Evolutionary conservation across 2,797 vertebrate genomes (phyloP), one percentile per base, ranked within the genome.

Genomic region (Acanthurus lineatus): DNA sequence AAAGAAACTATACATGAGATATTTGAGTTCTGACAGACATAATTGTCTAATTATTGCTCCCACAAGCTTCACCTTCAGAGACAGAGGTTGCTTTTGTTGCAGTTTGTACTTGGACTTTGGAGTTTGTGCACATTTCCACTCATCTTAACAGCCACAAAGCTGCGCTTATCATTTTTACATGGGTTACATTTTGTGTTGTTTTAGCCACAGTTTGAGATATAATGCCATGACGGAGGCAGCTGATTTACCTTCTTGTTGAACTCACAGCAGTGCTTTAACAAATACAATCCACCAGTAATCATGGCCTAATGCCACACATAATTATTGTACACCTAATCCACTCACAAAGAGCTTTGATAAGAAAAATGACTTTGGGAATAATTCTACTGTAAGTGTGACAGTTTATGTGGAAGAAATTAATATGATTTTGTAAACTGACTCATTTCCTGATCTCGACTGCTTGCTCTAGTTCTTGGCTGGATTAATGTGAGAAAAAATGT

Each of bases 291-390:
- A 91, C 48, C 91, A 82, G 84, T 93, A 84, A 89, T 89, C 60
- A 53, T 65, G 44, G 91, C 86, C 67, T 93, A 91, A 91, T 93
- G 84, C 91, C 93, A 88, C 89, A 87, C 85, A 93, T 79, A 81
- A 80, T 92, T 92, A 93, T 92, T 91, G 90, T 81, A 75, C 87
- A 71, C 81, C 86, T 95, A 95, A 95, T 95, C 94, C 90, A 86
- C 73, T 86, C 88, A 90, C 85, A 89, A 86, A 81, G 88, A 90
- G 84, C 28, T 53, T 95, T 93, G 86, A 93, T 94, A 73, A 62
- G 58, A 89, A 90, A 85, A 69, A 86, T 93, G 84, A 94, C 92
- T 93, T 89, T 89, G 79, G 88, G 89, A 92, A 93, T 94, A 93
- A 91, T 28, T 84, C 83, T 88, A 73, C 87, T 79, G 89, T 91